Percentiles rank a stretch among this genome's conserved stretches.
Evolutionary conservation across 2,888 invertebrate species (phyloP).

Genomic region (Euplexia lucipara): DNA sequence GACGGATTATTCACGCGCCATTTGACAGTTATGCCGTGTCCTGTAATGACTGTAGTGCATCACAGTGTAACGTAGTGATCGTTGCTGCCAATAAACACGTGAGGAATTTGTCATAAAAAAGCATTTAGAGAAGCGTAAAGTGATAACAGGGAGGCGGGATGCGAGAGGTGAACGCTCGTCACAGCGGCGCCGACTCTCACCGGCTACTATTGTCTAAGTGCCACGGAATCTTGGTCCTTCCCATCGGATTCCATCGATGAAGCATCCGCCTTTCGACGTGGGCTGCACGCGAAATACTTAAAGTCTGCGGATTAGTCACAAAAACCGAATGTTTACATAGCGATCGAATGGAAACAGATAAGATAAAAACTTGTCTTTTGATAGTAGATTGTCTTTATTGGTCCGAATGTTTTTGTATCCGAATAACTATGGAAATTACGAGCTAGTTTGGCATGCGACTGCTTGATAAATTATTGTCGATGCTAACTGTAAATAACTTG

Average conservation of each 20-base stretch:
- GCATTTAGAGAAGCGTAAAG: conserved; percentile 68
- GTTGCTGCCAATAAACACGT: conserved; percentile 77
- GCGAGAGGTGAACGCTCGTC: conserved; percentile 90
- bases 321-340: conserved; percentile 78
- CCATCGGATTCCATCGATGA: conserved; percentile 88
- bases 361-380: conserved; percentile 75
- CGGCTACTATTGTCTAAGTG: conserved; percentile 90
- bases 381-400: conserved; percentile 60
- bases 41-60: conserved; percentile 83
- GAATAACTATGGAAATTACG: conserved; percentile 69
- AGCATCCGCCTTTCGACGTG: conserved; percentile 85
- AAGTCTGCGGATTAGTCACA: conserved; percentile 75
- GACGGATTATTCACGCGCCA: conserved; percentile 85
- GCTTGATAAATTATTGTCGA: conserved; percentile 76
- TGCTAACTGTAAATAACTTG: conserved; percentile 78
- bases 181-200: conserved; percentile 90
- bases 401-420: conserved; percentile 60
- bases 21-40: conserved; percentile 86
- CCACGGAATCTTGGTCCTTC: conserved; percentile 90
- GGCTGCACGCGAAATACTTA: conserved; percentile 83
- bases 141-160: conserved; percentile 82
- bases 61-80: conserved; percentile 84
- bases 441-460: conserved; percentile 67
- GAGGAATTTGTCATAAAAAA: conserved; percentile 70
- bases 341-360: conserved; percentile 80